phyloP scores from a whole-genome alignment of 2,888 invertebrate species.

The Cremastinae sp. region DNA sequence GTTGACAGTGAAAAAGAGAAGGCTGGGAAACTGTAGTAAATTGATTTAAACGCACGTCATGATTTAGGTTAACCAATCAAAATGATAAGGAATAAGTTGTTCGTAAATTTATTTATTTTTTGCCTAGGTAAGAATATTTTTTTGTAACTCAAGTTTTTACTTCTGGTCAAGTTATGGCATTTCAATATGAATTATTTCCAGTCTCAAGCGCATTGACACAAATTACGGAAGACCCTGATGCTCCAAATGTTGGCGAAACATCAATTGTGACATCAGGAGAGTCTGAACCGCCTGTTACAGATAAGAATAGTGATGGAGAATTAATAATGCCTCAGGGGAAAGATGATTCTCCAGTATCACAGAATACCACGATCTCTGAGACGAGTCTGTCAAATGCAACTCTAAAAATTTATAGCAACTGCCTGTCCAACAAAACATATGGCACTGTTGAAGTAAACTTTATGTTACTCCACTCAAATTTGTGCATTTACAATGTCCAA shows the following conservation, averaged over 20 bases:
- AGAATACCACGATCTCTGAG: conserved; percentile 52
- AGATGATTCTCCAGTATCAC: neutral
- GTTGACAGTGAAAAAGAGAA: too few relatives aligned
- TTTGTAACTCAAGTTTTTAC: neutral
- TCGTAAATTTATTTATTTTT: conserved; percentile 58
- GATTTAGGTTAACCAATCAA: conserved; percentile 23
- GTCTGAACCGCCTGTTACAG: neutral
- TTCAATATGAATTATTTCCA: conserved; percentile 5
- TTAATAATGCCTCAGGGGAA: neutral
- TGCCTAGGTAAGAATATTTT: conserved; percentile 59
- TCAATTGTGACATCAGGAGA: neutral
- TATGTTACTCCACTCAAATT: neutral
- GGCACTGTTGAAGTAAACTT: conserved; percentile 74
- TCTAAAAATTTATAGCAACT: conserved; percentile 65
- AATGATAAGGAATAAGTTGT: conserved; percentile 22
- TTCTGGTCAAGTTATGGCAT: neutral
- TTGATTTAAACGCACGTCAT: too few relatives aligned
- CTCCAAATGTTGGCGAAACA: neutral
- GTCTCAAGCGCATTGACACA: conserved; percentile 13
- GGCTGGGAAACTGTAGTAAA: too few relatives aligned
- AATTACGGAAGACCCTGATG: neutral
- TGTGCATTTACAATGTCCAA: neutral
- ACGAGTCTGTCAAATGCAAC: conserved; percentile 46
- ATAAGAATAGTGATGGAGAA: conserved; percentile 25
- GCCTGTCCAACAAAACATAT: conserved; percentile 71